Evolutionary conservation across 2,888 invertebrate species (phyloP).

Genomic region (Malthinus seriepunctatus): DNA sequence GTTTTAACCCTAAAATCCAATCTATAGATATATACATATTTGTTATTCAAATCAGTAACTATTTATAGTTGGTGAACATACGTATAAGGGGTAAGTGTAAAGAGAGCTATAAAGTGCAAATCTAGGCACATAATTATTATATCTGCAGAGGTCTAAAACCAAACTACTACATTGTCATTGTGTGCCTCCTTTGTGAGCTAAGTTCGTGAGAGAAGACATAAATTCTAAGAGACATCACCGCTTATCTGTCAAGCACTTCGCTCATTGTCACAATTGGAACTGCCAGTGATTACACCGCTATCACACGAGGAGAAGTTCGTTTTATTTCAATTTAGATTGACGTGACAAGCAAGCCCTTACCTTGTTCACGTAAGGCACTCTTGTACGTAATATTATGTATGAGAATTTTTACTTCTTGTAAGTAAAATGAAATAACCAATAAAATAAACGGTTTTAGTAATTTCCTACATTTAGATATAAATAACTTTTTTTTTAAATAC

Average conservation of each 20-base stretch:
- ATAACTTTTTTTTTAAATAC: too few species aligned
- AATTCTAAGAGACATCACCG: conserved; percentile 31
- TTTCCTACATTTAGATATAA: too few species aligned
- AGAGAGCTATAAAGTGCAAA: conserved; percentile 14
- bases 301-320: conserved; percentile 25
- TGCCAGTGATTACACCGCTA: conserved; percentile 35
- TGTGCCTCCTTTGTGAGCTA: conserved; percentile 25
- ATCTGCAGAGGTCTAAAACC: conserved; percentile 32
- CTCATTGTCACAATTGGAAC: conserved; percentile 40
- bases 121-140: conserved; percentile 31
- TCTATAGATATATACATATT: conserved; percentile 2
- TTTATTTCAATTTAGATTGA: conserved; percentile 27
- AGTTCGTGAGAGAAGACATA: conserved; percentile 33
- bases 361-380: conserved; percentile 16
- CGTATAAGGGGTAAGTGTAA: conserved; percentile 15
- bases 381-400: not conserved
- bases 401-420: too few species aligned
- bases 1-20: conserved; percentile 3
- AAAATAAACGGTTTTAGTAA: too few species aligned
- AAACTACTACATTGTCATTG: conserved; percentile 31
- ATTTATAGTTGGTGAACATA: conserved; percentile 16
- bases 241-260: conserved; percentile 39
- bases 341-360: conserved; percentile 19
- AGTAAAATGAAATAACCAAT: too few species aligned
- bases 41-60: conserved; percentile 16